Conservation (phyloP, 2,888 invertebrate species). For the Drosophila mayaguana region DNA sequence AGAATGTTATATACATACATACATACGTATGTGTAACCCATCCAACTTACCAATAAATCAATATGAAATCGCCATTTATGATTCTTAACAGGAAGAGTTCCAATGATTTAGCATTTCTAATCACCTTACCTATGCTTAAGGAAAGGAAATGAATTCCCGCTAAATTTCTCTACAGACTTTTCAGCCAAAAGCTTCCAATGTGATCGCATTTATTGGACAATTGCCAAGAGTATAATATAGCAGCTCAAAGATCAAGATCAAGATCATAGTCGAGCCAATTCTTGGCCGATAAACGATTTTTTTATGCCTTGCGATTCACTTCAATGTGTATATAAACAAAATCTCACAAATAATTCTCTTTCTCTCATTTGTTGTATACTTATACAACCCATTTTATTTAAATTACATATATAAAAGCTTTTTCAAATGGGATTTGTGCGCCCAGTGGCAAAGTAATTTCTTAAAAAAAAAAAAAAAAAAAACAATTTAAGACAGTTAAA, state of each 20-base stretch:
- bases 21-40: too few relatives aligned
- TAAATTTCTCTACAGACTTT: not conserved
- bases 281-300: constrained; percentile 4
- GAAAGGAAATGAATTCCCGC: not conserved
- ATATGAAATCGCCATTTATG: not conserved
- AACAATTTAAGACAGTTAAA: too few relatives aligned
- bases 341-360: constrained; percentile 5
- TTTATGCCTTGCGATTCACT: constrained; percentile 1
- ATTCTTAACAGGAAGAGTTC: not conserved
- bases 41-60: not conserved
- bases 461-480: too few relatives aligned
- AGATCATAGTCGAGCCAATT: constrained; percentile 26
- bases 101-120: not conserved
- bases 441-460: constrained; percentile 8
- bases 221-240: constrained; percentile 16
- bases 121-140: not conserved
- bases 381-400: constrained; percentile 19
- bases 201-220: constrained; percentile 14
- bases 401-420: constrained; percentile 14
- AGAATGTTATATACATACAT: too few relatives aligned
- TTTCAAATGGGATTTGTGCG: constrained; percentile 14
- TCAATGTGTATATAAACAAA: not conserved
- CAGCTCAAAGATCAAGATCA: constrained; percentile 32
- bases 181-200: constrained; percentile 3
- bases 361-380: constrained; percentile 1